phyloP scores from a whole-genome alignment of 2,888 invertebrate species.

The Linnaemya vulpina region DNA sequence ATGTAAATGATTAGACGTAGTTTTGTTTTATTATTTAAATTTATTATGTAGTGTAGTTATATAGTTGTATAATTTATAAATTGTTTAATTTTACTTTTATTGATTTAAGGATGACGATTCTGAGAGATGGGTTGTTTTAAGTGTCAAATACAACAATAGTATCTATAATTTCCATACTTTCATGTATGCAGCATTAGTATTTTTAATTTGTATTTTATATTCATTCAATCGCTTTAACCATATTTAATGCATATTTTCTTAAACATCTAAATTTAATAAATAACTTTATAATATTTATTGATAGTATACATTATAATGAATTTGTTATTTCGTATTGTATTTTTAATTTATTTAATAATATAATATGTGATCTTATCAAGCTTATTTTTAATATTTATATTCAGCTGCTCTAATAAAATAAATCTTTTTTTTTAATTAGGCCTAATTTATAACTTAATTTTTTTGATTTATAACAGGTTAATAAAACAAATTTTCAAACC shows the following conservation, averaged over 20 bases:
- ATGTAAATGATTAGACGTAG: conserved; percentile 14
- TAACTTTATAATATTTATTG: conserved; percentile 39
- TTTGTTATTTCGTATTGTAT: conserved; percentile 3
- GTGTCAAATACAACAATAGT: conserved; percentile 36
- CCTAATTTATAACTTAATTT: too few species aligned
- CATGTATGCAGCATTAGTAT: not conserved
- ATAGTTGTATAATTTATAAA: not conserved
- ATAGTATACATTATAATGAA: conserved; percentile 30
- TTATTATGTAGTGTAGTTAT: not conserved
- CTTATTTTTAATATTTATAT: conserved; percentile 2
- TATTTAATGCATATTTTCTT: conserved; percentile 18
- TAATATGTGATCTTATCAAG: conserved; percentile 2
- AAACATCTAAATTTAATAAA: conserved; percentile 6
- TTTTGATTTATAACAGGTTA: too few species aligned
- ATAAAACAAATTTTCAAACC: too few species aligned
- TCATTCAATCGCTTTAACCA: not conserved
- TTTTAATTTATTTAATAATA: not conserved
- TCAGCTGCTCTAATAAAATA: not conserved
- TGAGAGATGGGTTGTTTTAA: conserved; percentile 19
- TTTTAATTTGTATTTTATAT: not conserved
- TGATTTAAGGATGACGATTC: conserved; percentile 21
- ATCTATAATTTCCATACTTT: conserved; percentile 1
- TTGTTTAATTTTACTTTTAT: conserved; percentile 31
- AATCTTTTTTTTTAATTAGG: too few species aligned
- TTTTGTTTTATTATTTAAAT: not conserved